Evolutionary conservation across 2,888 invertebrate genomes (phyloP).

Genomic region (Tachina fera): DNA sequence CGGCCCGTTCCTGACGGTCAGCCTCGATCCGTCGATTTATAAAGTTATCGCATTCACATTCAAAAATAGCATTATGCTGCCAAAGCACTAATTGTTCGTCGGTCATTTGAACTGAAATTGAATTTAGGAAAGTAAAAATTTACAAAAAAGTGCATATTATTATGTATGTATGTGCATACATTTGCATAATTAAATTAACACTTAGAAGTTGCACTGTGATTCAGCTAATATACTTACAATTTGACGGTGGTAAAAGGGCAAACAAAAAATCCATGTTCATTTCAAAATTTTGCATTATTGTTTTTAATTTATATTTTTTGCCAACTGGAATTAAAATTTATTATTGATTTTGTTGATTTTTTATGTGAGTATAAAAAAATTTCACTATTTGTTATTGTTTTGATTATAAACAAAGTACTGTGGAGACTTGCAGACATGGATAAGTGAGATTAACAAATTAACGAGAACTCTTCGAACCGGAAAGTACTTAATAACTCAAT

Average conservation of each 20-base stretch:
- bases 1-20: constrained; percentile 61
- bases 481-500: too few relatives aligned
- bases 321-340: constrained; percentile 7
- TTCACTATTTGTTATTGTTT: constrained; percentile 54
- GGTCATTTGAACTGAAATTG: constrained; percentile 74
- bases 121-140: neutral
- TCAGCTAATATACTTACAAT: constrained; percentile 70
- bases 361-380: constrained; percentile 3
- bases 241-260: constrained; percentile 72
- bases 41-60: constrained; percentile 76
- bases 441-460: neutral
- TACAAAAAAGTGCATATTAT: neutral
- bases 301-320: neutral
- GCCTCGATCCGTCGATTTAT: constrained; percentile 74
- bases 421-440: neutral
- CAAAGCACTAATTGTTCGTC: constrained; percentile 75
- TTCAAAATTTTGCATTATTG: constrained; percentile 60
- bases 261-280: constrained; percentile 74
- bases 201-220: neutral
- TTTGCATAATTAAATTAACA: constrained; percentile 27
- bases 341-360: constrained; percentile 41
- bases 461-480: neutral
- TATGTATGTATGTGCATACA: neutral
- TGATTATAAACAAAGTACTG: constrained; percentile 30
- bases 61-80: constrained; percentile 75